Evolutionary conservation across 2,888 invertebrate species (phyloP).

Genomic region (Standfussiana lucernea): DNA sequence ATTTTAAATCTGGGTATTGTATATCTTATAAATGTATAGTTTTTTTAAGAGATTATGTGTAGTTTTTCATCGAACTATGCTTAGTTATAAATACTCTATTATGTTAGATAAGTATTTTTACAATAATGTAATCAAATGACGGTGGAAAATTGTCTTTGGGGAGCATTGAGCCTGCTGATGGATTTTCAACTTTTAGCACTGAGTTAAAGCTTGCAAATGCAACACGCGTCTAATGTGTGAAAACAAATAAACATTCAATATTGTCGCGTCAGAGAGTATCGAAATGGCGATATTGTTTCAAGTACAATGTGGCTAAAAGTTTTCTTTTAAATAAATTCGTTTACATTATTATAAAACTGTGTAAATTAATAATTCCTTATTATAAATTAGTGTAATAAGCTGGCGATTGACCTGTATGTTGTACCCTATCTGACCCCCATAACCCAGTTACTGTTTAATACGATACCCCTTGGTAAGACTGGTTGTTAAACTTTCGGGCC

Average conservation of each 20-base stretch:
- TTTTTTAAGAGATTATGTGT: constrained; percentile 35
- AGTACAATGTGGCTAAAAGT: constrained; percentile 32
- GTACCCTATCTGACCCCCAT: neutral
- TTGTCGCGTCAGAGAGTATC: neutral
- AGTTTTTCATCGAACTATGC: constrained; percentile 11
- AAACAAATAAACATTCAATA: neutral
- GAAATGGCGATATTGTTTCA: neutral
- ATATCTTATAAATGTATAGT: constrained; percentile 28
- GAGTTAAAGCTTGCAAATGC: neutral
- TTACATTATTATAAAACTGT: constrained; percentile 30
- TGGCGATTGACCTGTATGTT: constrained; percentile 11
- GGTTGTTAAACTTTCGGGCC: neutral
- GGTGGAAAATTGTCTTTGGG: neutral
- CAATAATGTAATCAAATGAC: constrained; percentile 35
- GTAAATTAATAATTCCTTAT: constrained; percentile 36
- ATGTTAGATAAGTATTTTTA: constrained; percentile 7
- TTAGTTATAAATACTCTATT: constrained; percentile 50
- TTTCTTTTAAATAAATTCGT: neutral
- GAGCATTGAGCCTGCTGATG: neutral
- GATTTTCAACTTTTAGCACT: neutral
- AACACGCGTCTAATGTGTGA: neutral
- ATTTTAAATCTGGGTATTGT: neutral
- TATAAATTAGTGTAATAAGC: constrained; percentile 5
- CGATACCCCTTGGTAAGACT: neutral
- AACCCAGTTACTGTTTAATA: neutral